phyloP scores from a whole-genome alignment of 1,140 invertebrate species.

The Drosophila kurseongensis region DNA sequence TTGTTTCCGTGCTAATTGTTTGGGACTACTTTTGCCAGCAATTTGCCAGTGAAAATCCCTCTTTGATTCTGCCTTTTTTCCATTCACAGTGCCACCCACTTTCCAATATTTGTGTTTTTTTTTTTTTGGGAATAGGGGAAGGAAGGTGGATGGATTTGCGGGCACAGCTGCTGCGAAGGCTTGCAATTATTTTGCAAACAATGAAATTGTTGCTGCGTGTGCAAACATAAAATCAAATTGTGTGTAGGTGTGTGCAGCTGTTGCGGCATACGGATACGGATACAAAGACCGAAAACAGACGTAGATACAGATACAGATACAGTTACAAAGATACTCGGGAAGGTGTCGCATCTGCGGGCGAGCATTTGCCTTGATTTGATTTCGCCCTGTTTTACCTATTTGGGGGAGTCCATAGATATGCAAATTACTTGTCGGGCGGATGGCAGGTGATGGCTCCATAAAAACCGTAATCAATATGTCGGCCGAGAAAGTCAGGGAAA shows the following conservation, averaged over 20 bases:
- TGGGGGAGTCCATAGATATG: slow-evolving; percentile 61
- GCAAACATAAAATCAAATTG: slow-evolving; percentile 83
- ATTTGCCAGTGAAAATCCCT: slow-evolving; percentile 53
- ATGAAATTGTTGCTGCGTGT: slow-evolving; percentile 83
- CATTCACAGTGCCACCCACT: slow-evolving; percentile 1
- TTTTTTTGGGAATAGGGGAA: slow-evolving; percentile 4
- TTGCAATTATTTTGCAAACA: slow-evolving; percentile 83
- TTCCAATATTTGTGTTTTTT: background rate
- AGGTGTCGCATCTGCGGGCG: slow-evolving; percentile 64
- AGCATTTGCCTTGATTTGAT: slow-evolving; percentile 79
- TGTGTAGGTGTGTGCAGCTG: slow-evolving; percentile 66
- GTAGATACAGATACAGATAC: slow-evolving; percentile 10
- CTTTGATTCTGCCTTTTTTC: slow-evolving; percentile 11
- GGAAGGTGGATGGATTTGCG: slow-evolving; percentile 28
- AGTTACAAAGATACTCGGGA: slow-evolving; percentile 45
- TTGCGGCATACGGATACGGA: slow-evolving; percentile 35
- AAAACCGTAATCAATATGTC: slow-evolving; percentile 67
- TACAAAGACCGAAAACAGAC: slow-evolving; percentile 15
- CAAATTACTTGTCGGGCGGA: slow-evolving; percentile 50
- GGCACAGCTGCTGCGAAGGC: slow-evolving; percentile 67
- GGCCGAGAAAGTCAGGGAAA: background rate
- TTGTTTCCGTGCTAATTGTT: slow-evolving; percentile 84
- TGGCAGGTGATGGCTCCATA: slow-evolving; percentile 75
- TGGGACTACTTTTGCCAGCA: slow-evolving; percentile 65
- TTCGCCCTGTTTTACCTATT: slow-evolving; percentile 50